Evolutionary conservation across 37 sponge, comb jelly and placozoan genomes (phyloP).

Genomic region (Geodia barretti): DNA sequence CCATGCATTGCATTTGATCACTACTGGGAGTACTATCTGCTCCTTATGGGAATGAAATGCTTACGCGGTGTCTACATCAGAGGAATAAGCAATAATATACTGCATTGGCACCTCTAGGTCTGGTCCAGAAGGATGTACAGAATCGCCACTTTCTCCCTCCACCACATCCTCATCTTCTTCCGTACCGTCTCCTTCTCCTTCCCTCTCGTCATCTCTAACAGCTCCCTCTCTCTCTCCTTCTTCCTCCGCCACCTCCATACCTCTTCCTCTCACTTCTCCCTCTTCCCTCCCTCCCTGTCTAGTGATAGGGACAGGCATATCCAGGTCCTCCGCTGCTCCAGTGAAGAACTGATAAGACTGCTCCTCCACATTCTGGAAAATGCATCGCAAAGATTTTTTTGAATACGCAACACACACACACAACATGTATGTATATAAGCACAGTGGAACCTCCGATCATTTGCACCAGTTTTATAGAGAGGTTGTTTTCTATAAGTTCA

Average conservation of each 20-base stretch:
- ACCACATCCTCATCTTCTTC: constrained; percentile 1
- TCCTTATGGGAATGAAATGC: no score
- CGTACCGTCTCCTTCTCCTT: constrained; percentile 6
- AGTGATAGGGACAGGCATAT: background rate
- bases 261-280: background rate
- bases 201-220: constrained; percentile 8
- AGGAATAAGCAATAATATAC: no score
- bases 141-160: no score
- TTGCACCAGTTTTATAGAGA: no score
- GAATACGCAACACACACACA: background rate
- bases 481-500: no score
- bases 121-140: no score
- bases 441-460: no score
- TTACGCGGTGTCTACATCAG: no score
- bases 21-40: no score
- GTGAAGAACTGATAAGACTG: constrained; percentile 58
- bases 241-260: background rate
- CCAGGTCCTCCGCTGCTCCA: constrained; percentile 10
- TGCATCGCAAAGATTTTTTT: background rate
- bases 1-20: no score
- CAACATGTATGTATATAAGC: background rate
- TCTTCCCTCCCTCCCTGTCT: background rate
- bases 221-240: background rate
- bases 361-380: constrained; percentile 21
- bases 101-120: no score